Conservation (phyloP, 2,888 invertebrate species). For the Nephrotoma guestfalica region DNA sequence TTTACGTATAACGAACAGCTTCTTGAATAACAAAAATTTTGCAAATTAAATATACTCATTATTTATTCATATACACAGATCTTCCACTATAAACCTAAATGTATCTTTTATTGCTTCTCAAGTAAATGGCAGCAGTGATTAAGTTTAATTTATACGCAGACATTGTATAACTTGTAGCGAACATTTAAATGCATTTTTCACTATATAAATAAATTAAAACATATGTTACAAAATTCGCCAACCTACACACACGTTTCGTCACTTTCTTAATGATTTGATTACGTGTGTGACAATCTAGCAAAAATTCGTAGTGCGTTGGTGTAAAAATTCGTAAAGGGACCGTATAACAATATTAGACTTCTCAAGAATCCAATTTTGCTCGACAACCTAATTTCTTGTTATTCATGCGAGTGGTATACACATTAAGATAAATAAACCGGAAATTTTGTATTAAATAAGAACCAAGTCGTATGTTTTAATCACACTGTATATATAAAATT, state of each 20-base stretch:
- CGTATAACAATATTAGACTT: not conserved
- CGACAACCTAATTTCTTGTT: not conserved
- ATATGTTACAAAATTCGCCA: not conserved
- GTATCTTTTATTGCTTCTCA: not conserved
- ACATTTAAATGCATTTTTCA: not conserved
- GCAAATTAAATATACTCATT: no score
- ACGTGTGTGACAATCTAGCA: not conserved
- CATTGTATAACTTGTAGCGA: not conserved
- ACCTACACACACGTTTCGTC: not conserved
- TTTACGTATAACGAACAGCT: not conserved
- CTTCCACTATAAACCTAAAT: not conserved
- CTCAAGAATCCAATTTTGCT: not conserved
- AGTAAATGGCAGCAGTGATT: not conserved
- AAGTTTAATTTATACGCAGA: not conserved
- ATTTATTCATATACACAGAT: not conserved
- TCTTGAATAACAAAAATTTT: not conserved
- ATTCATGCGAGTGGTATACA: not conserved
- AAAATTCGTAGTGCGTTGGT: not conserved
- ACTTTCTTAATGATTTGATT: not conserved
- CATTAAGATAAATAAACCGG: not conserved
- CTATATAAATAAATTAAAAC: not conserved
- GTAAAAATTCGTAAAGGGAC: not conserved
- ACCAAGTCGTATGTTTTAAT: not conserved
- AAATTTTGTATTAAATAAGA: not conserved
- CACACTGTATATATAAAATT: not conserved